Evolutionary conservation across 1,140 invertebrate species (phyloP).

Genomic region (Reticulitermes speratus): DNA sequence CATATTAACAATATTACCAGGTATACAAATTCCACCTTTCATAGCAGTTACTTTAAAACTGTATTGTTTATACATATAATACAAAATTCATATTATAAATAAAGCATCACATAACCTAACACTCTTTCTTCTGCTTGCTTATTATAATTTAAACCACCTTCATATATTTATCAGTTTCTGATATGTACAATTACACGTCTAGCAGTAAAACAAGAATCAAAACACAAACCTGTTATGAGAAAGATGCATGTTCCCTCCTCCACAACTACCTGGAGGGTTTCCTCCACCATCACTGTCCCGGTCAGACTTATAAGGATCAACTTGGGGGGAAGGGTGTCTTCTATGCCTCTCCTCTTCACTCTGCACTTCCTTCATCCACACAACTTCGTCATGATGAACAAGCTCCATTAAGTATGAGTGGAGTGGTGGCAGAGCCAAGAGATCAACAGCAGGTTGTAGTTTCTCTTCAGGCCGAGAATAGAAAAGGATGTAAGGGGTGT

Average conservation of each 20-base stretch:
- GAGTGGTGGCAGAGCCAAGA: not conserved
- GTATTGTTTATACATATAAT: not conserved
- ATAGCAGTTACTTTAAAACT: not conserved
- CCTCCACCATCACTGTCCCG: slow-evolving; percentile 11
- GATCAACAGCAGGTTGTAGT: not conserved
- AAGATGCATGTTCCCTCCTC: not conserved
- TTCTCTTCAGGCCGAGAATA: slow-evolving; percentile 50
- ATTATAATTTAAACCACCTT: not conserved
- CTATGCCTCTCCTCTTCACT: slow-evolving; percentile 20
- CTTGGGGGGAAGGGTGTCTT: not conserved
- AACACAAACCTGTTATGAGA: slow-evolving; percentile 26
- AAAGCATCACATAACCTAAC: not conserved
- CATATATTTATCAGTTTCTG: no score
- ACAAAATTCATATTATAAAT: not conserved
- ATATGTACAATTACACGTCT: not conserved
- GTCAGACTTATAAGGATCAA: not conserved
- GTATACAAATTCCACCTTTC: no score
- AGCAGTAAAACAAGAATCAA: not conserved
- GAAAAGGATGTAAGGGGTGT: slow-evolving; percentile 82
- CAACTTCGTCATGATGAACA: not conserved
- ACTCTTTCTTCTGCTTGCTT: not conserved
- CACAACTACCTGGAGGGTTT: slow-evolving; percentile 23
- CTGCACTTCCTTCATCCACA: not conserved
- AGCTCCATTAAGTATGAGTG: not conserved
- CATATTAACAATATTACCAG: no score